Base-by-base conservation (phyloP, 2,113 vertebrate genomes). In the Coregonus clupeaformis region DNA sequence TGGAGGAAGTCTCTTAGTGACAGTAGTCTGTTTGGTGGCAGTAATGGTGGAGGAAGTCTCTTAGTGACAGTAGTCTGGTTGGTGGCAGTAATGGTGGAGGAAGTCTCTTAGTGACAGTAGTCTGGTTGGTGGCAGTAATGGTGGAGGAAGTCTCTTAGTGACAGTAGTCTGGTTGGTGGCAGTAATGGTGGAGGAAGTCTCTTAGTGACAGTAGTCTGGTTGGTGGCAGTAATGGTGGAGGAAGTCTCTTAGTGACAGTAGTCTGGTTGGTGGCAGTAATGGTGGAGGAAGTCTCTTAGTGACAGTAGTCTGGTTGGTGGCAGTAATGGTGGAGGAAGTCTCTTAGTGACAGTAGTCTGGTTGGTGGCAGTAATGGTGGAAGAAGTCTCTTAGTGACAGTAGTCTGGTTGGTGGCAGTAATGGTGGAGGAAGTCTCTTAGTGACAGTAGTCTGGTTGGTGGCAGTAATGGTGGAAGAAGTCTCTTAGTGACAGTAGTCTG, bases 51-150 rank as follows among this genome's bases (percentile, higher is more conserved):
- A 5, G 5, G 30, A n/a, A 5, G 1, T 6, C 5, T 32, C 30
- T 32, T 5, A 5, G 30, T 42, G 7, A 9, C 36, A 42, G 36
- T 9, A 42, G 36, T n/a, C 82, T 88, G 80, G 85, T 82, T 87
- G 79, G 67, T 89, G 87, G 85, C 86, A 85, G 80, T 89, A 87
- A 90, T 89, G 80, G 84, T 64, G 12, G 0, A 5, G 5, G 30
- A n/a, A 5, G 1, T 6, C 5, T 32, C 30, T 32, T 5, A 5
- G 30, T 42, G 7, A 9, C 36, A 42, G 36, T 9, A 42, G 36
- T n/a, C 82, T 88, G 80, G 85, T 82, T 87, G 79, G 67, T 89
- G 87, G 85, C 86, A 85, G 80, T 89, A 87, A 90, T 89, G 80
- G 84, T 64, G 12, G 0, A 5, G 5, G 30, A n/a, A 5, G 1